Evolutionary conservation across 2,888 invertebrate genomes (phyloP).

Genomic region (Autographa gamma): DNA sequence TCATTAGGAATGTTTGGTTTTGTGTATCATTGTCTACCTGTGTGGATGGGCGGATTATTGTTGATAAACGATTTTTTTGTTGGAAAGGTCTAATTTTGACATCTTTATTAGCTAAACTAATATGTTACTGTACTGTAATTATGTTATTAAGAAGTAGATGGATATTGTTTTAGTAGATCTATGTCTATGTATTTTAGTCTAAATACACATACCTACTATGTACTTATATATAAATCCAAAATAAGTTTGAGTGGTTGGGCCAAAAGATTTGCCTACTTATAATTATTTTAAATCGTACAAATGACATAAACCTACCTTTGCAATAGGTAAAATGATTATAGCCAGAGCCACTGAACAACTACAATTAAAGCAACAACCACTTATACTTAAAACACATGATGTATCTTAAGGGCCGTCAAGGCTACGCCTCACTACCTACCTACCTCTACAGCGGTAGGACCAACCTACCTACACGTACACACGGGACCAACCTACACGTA

Average conservation of each 20-base stretch:
- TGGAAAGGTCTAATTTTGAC: background rate
- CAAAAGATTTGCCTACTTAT: too few relatives aligned
- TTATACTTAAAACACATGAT: background rate
- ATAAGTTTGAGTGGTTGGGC: too few relatives aligned
- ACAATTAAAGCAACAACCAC: background rate
- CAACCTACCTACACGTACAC: background rate
- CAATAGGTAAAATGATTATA: background rate
- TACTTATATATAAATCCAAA: too few relatives aligned
- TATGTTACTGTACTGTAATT: too few relatives aligned
- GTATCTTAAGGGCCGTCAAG: background rate
- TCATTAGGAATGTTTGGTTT: constrained; percentile 42
- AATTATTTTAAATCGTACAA: too few relatives aligned
- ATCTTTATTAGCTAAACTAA: background rate
- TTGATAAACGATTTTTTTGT: background rate
- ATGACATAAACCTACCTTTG: background rate
- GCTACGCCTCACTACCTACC: background rate
- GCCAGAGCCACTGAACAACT: background rate
- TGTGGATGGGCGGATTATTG: constrained; percentile 15
- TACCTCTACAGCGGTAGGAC: background rate
- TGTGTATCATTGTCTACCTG: constrained; percentile 61
- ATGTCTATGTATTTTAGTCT: too few relatives aligned
- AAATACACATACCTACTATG: too few relatives aligned
- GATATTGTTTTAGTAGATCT: too few relatives aligned
- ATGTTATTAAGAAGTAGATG: too few relatives aligned
- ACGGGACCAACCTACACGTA: background rate